Evolutionary conservation across 2,113 vertebrate species (phyloP), one percentile per base, ranked within the genome.

Genomic region (Morone saxatilis): DNA sequence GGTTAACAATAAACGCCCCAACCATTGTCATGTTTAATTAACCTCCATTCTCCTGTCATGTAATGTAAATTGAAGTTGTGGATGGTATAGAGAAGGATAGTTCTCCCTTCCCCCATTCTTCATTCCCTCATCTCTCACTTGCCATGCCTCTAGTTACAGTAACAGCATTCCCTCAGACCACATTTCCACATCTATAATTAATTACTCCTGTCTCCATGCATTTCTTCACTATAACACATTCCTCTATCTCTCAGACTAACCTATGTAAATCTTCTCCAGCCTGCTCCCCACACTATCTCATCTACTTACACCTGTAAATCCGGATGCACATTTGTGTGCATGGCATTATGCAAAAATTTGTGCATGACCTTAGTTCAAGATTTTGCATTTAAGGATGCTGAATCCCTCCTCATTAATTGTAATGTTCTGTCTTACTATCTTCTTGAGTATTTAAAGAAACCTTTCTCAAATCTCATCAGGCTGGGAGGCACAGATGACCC

Each of bases 171-270:
- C 91, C 87, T 87, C 78, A 78, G 80, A 92, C 87, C 90, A 90
- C 87, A 90, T 89, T 88, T 91, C 81, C 86, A 91, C 92, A 95
- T 95, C 92, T 92, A 94, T 94, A 94, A 94, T 95, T 94, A 93
- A 95, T 94, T 91, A 94, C 81, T 71, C 77, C 85, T 90, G 90
- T 93, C 94, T 89, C 82, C 81, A 71, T 63, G 86, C 90, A 92
- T 93, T 93, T 90, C 88, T 90, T 88, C 83, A 75, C 86, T 13
- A 57, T 67, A 88, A 83, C 81, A 91, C 82, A 82, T 87, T 84
- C 82, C 86, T 85, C 80, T 81, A 85, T 84, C 85, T 86, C 76
- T 71, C 74, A 86, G 86, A 87, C 79, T 60, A 80, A 81, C 76
- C 84, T 74, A 45, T 73, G 78, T 76, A 76, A 83, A 86, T 91